phyloP scores from a whole-genome alignment of 2,888 invertebrate genomes.

The Melikaiella ostensackeni region DNA sequence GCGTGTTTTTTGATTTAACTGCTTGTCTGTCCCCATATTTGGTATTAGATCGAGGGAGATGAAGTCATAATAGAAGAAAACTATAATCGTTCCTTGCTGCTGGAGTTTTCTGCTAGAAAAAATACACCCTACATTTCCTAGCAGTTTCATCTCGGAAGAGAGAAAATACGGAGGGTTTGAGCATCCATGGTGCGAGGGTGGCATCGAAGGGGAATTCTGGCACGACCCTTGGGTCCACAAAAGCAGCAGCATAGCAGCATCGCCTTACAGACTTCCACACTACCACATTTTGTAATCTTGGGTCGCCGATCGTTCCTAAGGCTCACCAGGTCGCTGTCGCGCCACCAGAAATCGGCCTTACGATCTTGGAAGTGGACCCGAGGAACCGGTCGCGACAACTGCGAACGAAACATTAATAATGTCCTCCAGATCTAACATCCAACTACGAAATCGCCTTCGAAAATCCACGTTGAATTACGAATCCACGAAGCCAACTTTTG shows the following conservation, averaged over 20 bases:
- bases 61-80: conserved; percentile 22
- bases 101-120: conserved; percentile 43
- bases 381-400: conserved; percentile 72
- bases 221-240: conserved; percentile 52
- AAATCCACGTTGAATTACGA: conserved; percentile 2
- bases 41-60: background rate
- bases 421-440: conserved; percentile 47
- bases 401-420: conserved; percentile 66
- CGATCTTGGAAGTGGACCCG: conserved; percentile 70
- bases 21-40: background rate
- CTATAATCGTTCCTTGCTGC: conserved; percentile 28
- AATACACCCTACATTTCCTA: conserved; percentile 47
- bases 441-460: background rate
- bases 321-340: conserved; percentile 42
- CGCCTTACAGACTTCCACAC: conserved; percentile 32
- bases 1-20: background rate
- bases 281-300: conserved; percentile 49
- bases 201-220: conserved; percentile 52
- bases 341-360: conserved; percentile 37
- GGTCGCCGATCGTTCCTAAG: conserved; percentile 48
- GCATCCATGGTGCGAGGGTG: conserved; percentile 56
- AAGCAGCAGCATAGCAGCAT: conserved; percentile 12
- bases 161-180: conserved; percentile 59
- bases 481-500: background rate
- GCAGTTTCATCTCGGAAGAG: conserved; percentile 56